Percentiles rank a stretch among this genome's conserved stretches.
phyloP scores from a whole-genome alignment of 2,113 vertebrate species.

The Colossoma macropomum region DNA sequence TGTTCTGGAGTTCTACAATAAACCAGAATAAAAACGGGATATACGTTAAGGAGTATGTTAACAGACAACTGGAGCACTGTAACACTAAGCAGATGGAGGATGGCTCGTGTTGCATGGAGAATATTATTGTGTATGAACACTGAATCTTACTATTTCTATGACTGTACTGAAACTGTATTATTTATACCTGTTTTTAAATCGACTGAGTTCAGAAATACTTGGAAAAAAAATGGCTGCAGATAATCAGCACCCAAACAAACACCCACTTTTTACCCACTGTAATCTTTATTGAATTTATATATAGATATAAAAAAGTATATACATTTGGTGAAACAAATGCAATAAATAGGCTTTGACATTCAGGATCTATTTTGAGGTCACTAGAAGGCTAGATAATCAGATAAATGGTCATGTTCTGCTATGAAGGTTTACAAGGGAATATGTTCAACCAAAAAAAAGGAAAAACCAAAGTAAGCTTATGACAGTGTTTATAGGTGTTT shows the following conservation, averaged over 20 bases:
- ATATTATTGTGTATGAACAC: not conserved
- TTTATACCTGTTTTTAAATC: not conserved
- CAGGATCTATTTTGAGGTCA: slow-evolving; percentile 11
- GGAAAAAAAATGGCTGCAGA: not conserved
- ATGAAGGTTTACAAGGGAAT: not conserved
- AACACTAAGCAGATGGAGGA: not conserved
- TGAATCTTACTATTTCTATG: not conserved
- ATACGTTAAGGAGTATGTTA: not conserved
- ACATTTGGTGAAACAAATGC: slow-evolving; percentile 1
- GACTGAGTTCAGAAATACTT: not conserved
- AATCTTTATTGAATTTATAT: slow-evolving; percentile 51
- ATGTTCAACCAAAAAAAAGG: not conserved
- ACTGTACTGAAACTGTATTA: not conserved
- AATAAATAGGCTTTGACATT: slow-evolving; percentile 30
- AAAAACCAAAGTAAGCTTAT: not conserved
- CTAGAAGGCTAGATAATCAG: not conserved
- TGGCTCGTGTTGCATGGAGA: not conserved
- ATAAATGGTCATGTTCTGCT: not conserved
- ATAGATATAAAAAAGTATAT: slow-evolving; percentile 32
- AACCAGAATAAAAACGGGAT: not conserved
- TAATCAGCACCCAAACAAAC: slow-evolving; percentile 2
- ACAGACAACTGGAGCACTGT: no score
- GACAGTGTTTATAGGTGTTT: no score
- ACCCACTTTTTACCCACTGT: not conserved
- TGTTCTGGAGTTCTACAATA: no score